These are phyloP conservation scores for Chrysopa pallens DNA, from an alignment of 1,140 invertebrate species.

Conservation along the genomic window DNA sequence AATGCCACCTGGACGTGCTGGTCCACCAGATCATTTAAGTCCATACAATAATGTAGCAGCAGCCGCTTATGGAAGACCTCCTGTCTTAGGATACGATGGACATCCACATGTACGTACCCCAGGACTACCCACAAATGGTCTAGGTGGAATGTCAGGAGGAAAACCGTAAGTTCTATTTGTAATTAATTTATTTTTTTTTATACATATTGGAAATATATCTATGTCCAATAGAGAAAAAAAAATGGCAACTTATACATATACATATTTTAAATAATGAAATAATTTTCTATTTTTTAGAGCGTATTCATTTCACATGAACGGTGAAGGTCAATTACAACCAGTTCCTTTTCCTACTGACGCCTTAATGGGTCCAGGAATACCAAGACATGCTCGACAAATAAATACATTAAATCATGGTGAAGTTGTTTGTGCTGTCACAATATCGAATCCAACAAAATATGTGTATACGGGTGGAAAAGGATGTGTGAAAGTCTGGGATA, in stretches of 20 bases:
- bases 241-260: no score
- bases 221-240: no score
- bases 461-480: constrained; percentile 90
- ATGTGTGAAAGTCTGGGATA: constrained; percentile 77
- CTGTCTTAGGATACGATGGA: constrained; percentile 38
- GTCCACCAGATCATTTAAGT: constrained; percentile 17
- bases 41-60: constrained; percentile 18
- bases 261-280: neutral
- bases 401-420: constrained; percentile 89
- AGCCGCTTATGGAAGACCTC: constrained; percentile 20
- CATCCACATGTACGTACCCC: constrained; percentile 49
- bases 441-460: constrained; percentile 79
- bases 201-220: neutral
- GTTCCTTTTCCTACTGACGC: constrained; percentile 96
- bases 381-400: constrained; percentile 75
- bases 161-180: constrained; percentile 63
- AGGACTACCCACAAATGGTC: constrained; percentile 33
- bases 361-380: constrained; percentile 82
- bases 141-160: constrained; percentile 55
- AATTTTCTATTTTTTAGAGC: constrained; percentile 37
- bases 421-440: constrained; percentile 79
- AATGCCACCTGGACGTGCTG: constrained; percentile 23
- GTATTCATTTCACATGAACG: constrained; percentile 88
- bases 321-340: constrained; percentile 74
- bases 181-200: constrained; percentile 2